phyloP scores from a whole-genome alignment of 2,888 invertebrate genomes.

The Dasypolia templi region DNA sequence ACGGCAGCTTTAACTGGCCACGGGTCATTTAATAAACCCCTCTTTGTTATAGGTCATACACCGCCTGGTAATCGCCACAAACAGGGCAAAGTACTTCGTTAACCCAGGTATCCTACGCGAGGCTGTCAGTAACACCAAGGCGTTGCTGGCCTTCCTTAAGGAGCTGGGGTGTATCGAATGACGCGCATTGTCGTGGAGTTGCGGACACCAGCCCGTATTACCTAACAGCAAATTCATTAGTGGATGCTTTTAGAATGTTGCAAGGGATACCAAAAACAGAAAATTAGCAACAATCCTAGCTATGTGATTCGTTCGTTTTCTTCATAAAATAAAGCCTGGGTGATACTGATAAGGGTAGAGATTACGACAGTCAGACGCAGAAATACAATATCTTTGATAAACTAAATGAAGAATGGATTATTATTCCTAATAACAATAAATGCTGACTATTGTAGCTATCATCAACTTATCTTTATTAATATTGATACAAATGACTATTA shows the following conservation, averaged over 20 bases:
- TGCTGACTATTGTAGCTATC: constrained; percentile 1
- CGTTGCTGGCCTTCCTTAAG: too few relatives aligned
- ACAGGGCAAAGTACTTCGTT: too few relatives aligned
- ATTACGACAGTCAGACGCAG: constrained; percentile 14
- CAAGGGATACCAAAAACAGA: neutral
- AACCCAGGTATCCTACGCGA: too few relatives aligned
- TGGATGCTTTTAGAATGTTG: neutral
- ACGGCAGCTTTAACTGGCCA: too few relatives aligned
- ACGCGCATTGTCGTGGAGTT: too few relatives aligned
- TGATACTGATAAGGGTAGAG: neutral
- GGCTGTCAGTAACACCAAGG: too few relatives aligned
- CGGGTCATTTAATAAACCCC: too few relatives aligned
- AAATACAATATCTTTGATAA: constrained; percentile 5
- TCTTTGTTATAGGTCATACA: too few relatives aligned
- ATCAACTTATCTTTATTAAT: neutral
- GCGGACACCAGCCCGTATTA: too few relatives aligned
- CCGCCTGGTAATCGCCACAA: too few relatives aligned
- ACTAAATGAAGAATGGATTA: constrained; percentile 10
- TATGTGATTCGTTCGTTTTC: neutral
- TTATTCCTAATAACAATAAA: constrained; percentile 8
- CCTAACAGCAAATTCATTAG: constrained; percentile 9
- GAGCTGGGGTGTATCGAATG: too few relatives aligned
- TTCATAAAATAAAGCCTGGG: neutral
- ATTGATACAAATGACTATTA: constrained; percentile 10
- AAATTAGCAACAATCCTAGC: neutral